Evolutionary conservation across 2,888 invertebrate genomes (phyloP), one percentile per base, ranked within the genome.

Genomic region (Cheilosia grossa): DNA sequence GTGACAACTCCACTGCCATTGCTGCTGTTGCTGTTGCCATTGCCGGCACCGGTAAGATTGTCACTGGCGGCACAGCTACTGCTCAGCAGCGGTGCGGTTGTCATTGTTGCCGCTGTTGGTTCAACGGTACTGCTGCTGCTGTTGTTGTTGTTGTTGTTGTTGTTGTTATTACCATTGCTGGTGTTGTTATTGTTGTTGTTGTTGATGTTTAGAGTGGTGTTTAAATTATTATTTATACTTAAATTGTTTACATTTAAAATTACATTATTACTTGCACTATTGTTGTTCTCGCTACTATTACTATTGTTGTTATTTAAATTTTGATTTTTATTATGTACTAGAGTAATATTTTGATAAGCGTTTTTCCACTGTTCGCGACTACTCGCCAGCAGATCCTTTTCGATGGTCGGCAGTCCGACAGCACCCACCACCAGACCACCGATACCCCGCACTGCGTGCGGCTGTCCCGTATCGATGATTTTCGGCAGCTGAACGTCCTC

Each of bases 401-500:
- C 85, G 47, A 85, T 81, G 33, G 44, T 53, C 10, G 85, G 85
- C 42, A 85, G 21, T 70, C 75, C 81, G 30, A 85, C 75, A 63
- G 88, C 80, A 67, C 87, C 88, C 33, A 86, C 75, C 19, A 81
- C 87, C 44, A 85, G 64, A 69, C 87, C 88, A 66, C 89, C 88
- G 51, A 88, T 87, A 44, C 88, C 92, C 88, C 92, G 92, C 88
- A 93, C 92, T 78, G 92, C 92, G 90, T 93, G 92, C 87, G 92
- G 92, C 89, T 93, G 93, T 63, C 93, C 93, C 42, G 93, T 93
- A 87, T 93, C 93, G 89, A 93, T 92, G 73, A 92, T 91, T 91
- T 93, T 93, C 89, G 93, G 93, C 89, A 92, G 90, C 90, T 94
- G 93, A 78, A 90, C 91, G 87, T 93, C 93, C 87, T 92, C 93